Evolutionary conservation across 2,888 invertebrate genomes (phyloP), one percentile per base, ranked within the genome.

Genomic region (Dicycla oo): DNA sequence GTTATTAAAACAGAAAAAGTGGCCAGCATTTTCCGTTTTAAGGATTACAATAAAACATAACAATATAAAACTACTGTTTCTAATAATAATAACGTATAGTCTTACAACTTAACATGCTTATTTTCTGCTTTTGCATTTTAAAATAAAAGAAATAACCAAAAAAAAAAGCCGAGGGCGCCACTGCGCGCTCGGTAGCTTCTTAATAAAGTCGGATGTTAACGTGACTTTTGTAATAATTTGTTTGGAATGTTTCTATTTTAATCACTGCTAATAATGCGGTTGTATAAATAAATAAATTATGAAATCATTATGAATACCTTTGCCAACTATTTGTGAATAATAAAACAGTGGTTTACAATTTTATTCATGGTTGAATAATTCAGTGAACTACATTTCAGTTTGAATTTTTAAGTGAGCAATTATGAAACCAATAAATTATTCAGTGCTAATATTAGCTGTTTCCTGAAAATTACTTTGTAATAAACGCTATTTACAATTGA

Each of bases 311-410:
- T 38, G 1, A 38, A 58, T 61, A 65, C 6, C 38, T 18, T 3
- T 34, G 49, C 23, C 34, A 64, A 56, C 53, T 78, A 58, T 53
- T 60, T 64, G 54, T 79, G 73, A 79, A 73, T 76, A 61, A 45
- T 65, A 61, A 73, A 73, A 56, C 38, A 40, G 64, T n/a, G 26
- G 51, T 23, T 62, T 47, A 43, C 34, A 40, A 64, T 30, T 60
- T 73, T 62, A 62, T 75, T 60, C 58, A 72, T 45, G 49, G 56
- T 56, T 75, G 4, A 61, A 78, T 75, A 51, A 78, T 78, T 62
- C 43, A 15, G 13, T 69, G 34, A 30, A 70, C 13, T 70, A 38
- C n/a, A 30, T 69, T 57, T 30, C 60, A 62, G 38, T 78, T 73
- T 57, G 23, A 51, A 62, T 51, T 58, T 61, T 62, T 30, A 30